A percentile compares a stretch with the other conserved stretches of the same genome.
Conservation (phyloP, 1,140 invertebrate genomes). For the Drosophila paulistorum region DNA sequence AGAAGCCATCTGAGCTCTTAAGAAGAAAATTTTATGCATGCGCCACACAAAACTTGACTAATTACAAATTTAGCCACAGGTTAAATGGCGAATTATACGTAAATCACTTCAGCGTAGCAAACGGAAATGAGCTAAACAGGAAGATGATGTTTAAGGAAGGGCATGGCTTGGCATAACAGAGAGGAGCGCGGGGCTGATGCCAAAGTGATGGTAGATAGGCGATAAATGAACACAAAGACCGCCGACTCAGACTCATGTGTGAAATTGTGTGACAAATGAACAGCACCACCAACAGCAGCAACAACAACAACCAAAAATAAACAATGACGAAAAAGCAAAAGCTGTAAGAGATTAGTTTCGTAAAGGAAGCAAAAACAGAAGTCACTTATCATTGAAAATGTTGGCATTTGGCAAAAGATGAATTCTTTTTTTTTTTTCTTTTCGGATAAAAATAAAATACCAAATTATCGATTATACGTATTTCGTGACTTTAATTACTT, state of each 20-base stretch:
- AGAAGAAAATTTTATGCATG: slow-evolving; percentile 53
- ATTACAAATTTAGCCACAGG: slow-evolving; percentile 66
- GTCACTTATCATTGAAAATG: slow-evolving; percentile 17
- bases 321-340: slow-evolving; percentile 19
- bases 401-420: slow-evolving; percentile 29
- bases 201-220: not conserved
- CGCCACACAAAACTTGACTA: slow-evolving; percentile 60
- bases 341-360: slow-evolving; percentile 40
- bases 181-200: not conserved
- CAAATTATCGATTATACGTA: too few species aligned
- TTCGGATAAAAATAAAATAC: not conserved
- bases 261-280: slow-evolving; percentile 54
- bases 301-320: slow-evolving; percentile 12
- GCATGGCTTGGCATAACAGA: not conserved
- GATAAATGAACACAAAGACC: slow-evolving; percentile 10
- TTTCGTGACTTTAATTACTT: too few species aligned
- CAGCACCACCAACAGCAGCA: slow-evolving; percentile 32
- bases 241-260: slow-evolving; percentile 34
- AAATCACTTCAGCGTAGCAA: slow-evolving; percentile 44
- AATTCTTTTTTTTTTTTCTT: slow-evolving; percentile 1
- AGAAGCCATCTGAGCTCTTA: slow-evolving; percentile 35
- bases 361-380: not conserved
- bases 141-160: slow-evolving; percentile 17
- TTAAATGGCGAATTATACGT: slow-evolving; percentile 64
- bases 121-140: slow-evolving; percentile 17